A percentile compares a stretch with the other conserved stretches of the same genome.
Conservation (phyloP, 2,113 vertebrate genomes). For the Vidua chalybeata region DNA sequence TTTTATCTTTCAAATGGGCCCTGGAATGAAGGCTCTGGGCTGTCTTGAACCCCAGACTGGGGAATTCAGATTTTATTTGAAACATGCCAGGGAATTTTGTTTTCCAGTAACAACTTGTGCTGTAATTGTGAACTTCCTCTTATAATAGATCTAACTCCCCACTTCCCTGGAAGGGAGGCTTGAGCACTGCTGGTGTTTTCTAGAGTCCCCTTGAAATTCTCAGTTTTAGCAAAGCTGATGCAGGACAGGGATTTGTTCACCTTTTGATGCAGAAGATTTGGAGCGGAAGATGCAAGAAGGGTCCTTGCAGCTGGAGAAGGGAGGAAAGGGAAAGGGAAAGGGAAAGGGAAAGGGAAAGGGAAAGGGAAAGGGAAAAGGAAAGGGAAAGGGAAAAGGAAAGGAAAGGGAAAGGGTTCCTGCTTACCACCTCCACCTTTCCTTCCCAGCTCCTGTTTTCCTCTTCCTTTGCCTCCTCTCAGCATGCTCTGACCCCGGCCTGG, state of each 20-base stretch:
- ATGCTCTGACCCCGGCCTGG: not conserved
- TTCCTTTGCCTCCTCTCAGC: not conserved
- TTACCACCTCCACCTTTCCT: not conserved
- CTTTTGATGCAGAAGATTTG: not conserved
- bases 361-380: too few relatives aligned
- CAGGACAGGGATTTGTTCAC: not conserved
- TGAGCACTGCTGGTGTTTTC: not conserved
- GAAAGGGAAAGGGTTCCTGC: not conserved
- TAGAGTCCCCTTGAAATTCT: not conserved
- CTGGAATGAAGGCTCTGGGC: conserved; percentile 44
- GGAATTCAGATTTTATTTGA: conserved; percentile 50
- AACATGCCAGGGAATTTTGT: conserved; percentile 47
- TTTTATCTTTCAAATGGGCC: conserved; percentile 32
- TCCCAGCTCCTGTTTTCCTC: not conserved
- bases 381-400: too few relatives aligned
- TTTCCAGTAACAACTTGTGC: conserved; percentile 48
- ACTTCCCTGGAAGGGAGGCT: not conserved
- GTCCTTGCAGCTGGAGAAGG: not conserved
- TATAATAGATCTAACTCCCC: not conserved
- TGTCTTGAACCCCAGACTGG: conserved; percentile 2
- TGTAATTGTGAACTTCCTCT: conserved; percentile 58
- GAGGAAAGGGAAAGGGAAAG: too few relatives aligned
- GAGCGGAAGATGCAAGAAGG: not conserved
- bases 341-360: too few relatives aligned
- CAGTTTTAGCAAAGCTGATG: not conserved